These are phyloP conservation scores for Grallaria varia DNA, from an alignment of 2,113 vertebrate species.

Conservation along the genomic window DNA sequence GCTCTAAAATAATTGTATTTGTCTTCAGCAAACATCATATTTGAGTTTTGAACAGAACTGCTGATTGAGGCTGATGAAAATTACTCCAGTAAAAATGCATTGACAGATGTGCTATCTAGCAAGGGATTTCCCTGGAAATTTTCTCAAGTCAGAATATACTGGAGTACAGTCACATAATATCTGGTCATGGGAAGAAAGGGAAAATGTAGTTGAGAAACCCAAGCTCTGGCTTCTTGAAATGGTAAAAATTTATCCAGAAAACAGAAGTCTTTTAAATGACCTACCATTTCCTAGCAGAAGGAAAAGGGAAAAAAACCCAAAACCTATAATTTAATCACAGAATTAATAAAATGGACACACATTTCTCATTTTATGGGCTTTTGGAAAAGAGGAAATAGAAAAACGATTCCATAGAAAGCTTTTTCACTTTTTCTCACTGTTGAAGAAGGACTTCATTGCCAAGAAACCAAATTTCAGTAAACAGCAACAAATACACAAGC, in stretches of 20 bases:
- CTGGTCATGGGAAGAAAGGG: background rate
- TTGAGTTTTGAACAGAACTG: conserved; percentile 52
- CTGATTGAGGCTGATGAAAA: conserved; percentile 25
- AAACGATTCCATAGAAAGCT: background rate
- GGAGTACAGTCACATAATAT: background rate
- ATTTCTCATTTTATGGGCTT: background rate
- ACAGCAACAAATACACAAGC: background rate
- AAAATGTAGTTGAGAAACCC: background rate
- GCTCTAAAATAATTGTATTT: conserved; percentile 45
- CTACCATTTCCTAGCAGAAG: background rate
- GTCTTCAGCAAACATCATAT: conserved; percentile 54
- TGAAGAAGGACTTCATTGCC: background rate
- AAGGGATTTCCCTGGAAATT: conserved; percentile 39
- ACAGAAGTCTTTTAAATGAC: background rate
- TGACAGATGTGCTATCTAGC: conserved; percentile 26
- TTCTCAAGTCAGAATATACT: conserved; percentile 5
- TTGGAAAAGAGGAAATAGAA: background rate
- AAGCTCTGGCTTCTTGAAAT: background rate
- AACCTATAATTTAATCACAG: background rate
- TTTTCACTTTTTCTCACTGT: background rate
- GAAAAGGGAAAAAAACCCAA: background rate
- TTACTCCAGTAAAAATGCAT: conserved; percentile 4
- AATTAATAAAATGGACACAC: background rate
- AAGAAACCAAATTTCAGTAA: background rate
- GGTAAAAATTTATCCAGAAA: background rate